These are phyloP conservation scores for Drosophila affinis DNA, from an alignment of 2,888 invertebrate genomes.

Conservation along the genomic window DNA sequence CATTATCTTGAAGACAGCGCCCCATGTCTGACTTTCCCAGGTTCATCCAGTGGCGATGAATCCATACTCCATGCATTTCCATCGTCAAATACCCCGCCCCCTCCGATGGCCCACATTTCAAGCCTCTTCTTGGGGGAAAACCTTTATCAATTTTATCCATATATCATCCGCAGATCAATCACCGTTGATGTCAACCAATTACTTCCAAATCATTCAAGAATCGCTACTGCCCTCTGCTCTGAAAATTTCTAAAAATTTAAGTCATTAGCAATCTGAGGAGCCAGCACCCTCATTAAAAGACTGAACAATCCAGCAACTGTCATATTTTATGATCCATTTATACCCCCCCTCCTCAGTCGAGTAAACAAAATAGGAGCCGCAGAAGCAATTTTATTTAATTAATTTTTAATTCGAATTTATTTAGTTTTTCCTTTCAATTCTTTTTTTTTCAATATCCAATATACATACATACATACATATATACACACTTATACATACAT, in stretches of 20 bases:
- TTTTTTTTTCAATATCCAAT: no score
- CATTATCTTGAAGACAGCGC: slow-evolving; percentile 1
- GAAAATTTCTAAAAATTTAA: slow-evolving; percentile 25
- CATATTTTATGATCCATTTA: slow-evolving; percentile 64
- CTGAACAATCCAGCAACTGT: slow-evolving; percentile 34
- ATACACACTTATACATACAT: background rate
- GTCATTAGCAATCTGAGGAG: slow-evolving; percentile 62
- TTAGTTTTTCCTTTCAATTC: no score
- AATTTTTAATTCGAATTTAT: slow-evolving; percentile 74
- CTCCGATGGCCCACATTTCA: background rate
- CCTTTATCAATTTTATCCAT: slow-evolving; percentile 13
- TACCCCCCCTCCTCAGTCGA: slow-evolving; percentile 43
- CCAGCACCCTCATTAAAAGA: slow-evolving; percentile 49
- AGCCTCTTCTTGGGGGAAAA: background rate
- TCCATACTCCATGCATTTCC: background rate
- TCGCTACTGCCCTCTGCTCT: background rate
- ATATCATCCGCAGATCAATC: slow-evolving; percentile 42
- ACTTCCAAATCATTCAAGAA: slow-evolving; percentile 64
- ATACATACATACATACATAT: no score
- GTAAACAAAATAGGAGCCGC: slow-evolving; percentile 32
- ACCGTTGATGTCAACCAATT: slow-evolving; percentile 48
- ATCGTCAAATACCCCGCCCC: background rate
- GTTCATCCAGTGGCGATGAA: no score
- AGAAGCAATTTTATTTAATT: slow-evolving; percentile 69
- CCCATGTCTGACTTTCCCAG: no score